Evolutionary conservation across 2,888 invertebrate species (phyloP).

Genomic region (Embidobia sp.): DNA sequence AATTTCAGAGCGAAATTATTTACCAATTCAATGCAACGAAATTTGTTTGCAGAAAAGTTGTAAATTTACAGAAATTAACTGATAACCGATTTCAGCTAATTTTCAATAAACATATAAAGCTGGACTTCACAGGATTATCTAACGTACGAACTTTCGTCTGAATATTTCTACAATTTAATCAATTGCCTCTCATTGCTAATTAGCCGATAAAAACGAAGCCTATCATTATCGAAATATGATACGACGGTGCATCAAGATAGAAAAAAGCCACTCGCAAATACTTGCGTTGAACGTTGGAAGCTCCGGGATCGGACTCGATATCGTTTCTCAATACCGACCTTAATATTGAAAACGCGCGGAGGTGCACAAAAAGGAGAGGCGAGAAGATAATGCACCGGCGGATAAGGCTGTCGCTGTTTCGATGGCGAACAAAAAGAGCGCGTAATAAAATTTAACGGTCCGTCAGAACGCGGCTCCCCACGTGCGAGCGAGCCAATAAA

Average conservation of each 20-base stretch:
- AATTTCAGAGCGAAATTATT: too few species aligned
- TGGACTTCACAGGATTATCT: background rate
- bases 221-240: slow-evolving; percentile 25
- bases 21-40: too few species aligned
- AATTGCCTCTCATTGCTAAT: slow-evolving; percentile 27
- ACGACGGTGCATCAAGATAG: slow-evolving; percentile 11
- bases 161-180: slow-evolving; percentile 3
- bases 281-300: slow-evolving; percentile 17
- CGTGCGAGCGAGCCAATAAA: slow-evolving; percentile 73
- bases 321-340: slow-evolving; percentile 59
- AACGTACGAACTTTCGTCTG: background rate
- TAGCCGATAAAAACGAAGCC: slow-evolving; percentile 8
- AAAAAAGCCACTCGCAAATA: slow-evolving; percentile 28
- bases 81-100: too few species aligned
- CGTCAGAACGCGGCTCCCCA: slow-evolving; percentile 70
- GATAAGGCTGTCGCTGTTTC: slow-evolving; percentile 40
- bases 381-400: slow-evolving; percentile 60
- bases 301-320: slow-evolving; percentile 18
- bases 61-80: too few species aligned
- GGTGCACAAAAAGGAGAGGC: slow-evolving; percentile 61
- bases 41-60: too few species aligned
- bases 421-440: slow-evolving; percentile 66
- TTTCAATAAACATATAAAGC: too few species aligned
- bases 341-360: slow-evolving; percentile 51
- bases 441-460: slow-evolving; percentile 78